These are phyloP conservation scores for Montipora capitata DNA, from an alignment of 92 coral and sea anemone species.

Conservation along the genomic window DNA sequence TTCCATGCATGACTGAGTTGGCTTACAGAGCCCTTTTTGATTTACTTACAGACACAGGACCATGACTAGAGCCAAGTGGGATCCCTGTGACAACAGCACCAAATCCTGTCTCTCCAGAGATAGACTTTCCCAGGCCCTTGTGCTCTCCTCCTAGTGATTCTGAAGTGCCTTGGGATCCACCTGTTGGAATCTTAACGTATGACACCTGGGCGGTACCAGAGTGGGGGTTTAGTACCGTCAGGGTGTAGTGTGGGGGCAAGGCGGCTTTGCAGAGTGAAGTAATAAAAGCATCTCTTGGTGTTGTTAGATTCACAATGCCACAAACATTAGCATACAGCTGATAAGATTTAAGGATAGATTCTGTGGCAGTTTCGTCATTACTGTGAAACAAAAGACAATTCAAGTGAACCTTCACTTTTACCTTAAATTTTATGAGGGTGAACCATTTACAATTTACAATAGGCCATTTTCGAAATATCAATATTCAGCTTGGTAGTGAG, in stretches of 20 bases:
- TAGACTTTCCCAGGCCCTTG: slow-evolving; percentile 54
- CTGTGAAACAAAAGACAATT: slow-evolving; percentile 51
- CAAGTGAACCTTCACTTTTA: too few species aligned
- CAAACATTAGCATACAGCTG: slow-evolving; percentile 93
- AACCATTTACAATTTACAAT: too few species aligned
- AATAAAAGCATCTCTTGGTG: slow-evolving; percentile 98
- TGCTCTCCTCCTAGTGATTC: slow-evolving; percentile 78
- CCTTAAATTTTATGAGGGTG: too few species aligned
- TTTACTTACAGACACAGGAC: slow-evolving; percentile 93
- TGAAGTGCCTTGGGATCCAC: slow-evolving; percentile 66
- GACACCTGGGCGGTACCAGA: slow-evolving; percentile 93
- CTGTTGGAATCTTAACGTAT: slow-evolving; percentile 76
- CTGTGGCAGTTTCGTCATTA: slow-evolving; percentile 95
- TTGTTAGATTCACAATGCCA: slow-evolving; percentile 90
- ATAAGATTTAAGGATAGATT: slow-evolving; percentile 91
- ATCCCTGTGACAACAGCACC: slow-evolving; percentile 91
- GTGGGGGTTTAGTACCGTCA: slow-evolving; percentile 95
- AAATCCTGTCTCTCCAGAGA: slow-evolving; percentile 81
- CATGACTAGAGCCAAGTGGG: slow-evolving; percentile 96
- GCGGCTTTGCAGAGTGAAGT: slow-evolving; percentile 98
- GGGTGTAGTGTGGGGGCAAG: slow-evolving; percentile 97
- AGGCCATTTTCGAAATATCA: too few species aligned
- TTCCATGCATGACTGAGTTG: background rate
- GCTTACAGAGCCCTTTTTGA: background rate
- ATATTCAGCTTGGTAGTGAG: too few species aligned